Base-by-base conservation (phyloP, 2,888 invertebrate species). In the Cerceris rybyensis region DNA sequence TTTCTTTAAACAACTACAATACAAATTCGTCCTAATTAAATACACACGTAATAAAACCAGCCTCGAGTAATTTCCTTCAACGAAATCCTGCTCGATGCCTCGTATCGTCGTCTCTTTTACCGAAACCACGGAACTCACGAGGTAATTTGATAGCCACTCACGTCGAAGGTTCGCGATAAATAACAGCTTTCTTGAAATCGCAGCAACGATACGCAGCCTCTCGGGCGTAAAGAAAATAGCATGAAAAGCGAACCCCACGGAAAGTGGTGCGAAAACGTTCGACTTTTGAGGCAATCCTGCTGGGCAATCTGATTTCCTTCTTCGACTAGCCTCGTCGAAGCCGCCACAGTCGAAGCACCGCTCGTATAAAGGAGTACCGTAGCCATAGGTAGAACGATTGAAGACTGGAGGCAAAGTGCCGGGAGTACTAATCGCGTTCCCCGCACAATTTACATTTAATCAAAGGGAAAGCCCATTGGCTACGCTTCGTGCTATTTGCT, bases 401-500 rank as follows among this genome's bases (percentile, higher is more conserved):
- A 84, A 85, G 83, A 80, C 71, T 58, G 74, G 67, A 70, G 70
- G 83, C 86, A 82, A 88, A 90, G 88, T 88, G 88, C 84, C 87
- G 83, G 85, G 87, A 88, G 89, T 89, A 89, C 90, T 91, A 91
- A 91, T 92, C 91, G 90, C 88, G 88, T 91, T 91, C 86, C 84
- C 90, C 90, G 87, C 90, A 90, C 90, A 89, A 92, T 92, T 91
- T 91, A 91, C 92, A 91, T 92, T 92, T 91, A 91, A 92, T 92
- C 91, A 91, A 92, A 91, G 90, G 90, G 90, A 91, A 90, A 91
- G 90, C 90, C 89, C 90, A 90, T 90, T 90, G 91, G 88, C 90
- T 88, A 85, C 86, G 89, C 86, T 85, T 88, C 88, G 88, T 89
- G 91, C 90, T 91, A 91, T 91, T 91, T 91, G 88, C 91, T 90